These are phyloP conservation scores for Sympetrum striolatum DNA, from an alignment of 2,888 invertebrate species.

Conservation along the genomic window DNA sequence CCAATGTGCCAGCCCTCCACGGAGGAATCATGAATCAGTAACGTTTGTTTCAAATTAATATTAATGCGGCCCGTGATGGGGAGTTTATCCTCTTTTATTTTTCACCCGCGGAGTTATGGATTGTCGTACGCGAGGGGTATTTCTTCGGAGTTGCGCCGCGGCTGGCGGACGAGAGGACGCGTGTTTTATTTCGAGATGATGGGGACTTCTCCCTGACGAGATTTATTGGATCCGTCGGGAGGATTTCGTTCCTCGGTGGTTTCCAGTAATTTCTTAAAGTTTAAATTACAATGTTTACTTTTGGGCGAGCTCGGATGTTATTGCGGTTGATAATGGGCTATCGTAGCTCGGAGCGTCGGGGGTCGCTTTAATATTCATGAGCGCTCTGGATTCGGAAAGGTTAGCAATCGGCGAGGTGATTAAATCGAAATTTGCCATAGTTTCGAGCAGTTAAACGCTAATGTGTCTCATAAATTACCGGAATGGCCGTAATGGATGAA, in stretches of 20 bases:
- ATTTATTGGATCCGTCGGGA: no score
- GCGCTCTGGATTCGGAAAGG: not conserved
- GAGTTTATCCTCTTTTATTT: not conserved
- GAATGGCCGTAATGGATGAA: not conserved
- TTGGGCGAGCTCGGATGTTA: not conserved
- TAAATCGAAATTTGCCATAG: not conserved
- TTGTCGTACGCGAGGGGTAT: not conserved
- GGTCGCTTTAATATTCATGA: not conserved
- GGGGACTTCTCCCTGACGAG: no score
- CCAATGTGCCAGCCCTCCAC: not conserved
- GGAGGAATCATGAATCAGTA: conserved; percentile 30
- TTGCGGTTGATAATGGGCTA: not conserved
- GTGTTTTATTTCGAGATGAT: no score
- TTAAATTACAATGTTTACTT: no score
- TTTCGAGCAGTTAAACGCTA: not conserved
- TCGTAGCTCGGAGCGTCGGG: not conserved
- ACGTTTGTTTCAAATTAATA: not conserved
- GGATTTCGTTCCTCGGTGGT: no score
- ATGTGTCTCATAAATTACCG: not conserved
- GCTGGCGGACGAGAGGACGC: no score
- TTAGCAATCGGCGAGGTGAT: not conserved
- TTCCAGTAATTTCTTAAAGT: no score
- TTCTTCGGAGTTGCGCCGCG: not conserved
- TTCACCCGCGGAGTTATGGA: conserved; percentile 3
- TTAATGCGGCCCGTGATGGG: not conserved